These are phyloP conservation scores for Parnassius orleans DNA, from an alignment of 2,888 invertebrate genomes.

Conservation along the genomic window DNA sequence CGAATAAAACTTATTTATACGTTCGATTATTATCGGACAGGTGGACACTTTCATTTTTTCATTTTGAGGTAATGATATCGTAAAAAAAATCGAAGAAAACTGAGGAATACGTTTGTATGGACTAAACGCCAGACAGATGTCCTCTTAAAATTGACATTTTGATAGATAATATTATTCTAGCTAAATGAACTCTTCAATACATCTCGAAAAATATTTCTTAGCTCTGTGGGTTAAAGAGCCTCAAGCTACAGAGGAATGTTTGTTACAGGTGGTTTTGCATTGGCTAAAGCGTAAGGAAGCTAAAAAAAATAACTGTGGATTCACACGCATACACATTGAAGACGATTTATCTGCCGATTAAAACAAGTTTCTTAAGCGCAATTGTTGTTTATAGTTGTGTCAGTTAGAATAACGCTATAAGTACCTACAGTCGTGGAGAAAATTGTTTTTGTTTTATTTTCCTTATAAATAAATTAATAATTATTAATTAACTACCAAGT, in stretches of 20 bases:
- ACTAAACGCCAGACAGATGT: too few relatives aligned
- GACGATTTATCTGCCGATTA: not conserved
- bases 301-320: conserved; percentile 4
- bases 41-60: too few relatives aligned
- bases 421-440: too few relatives aligned
- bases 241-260: conserved; percentile 2
- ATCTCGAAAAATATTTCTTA: not conserved
- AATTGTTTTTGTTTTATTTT: too few relatives aligned
- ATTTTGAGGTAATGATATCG: too few relatives aligned
- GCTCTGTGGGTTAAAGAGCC: conserved; percentile 9
- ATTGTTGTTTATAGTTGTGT: conserved; percentile 9
- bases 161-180: not conserved
- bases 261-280: conserved; percentile 3
- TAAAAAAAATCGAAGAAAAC: too few relatives aligned
- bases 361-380: conserved; percentile 5
- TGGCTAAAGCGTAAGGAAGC: not conserved
- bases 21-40: too few relatives aligned
- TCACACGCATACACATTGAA: conserved; percentile 3
- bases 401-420: not conserved
- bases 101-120: too few relatives aligned
- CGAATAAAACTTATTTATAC: too few relatives aligned
- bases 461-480: too few relatives aligned
- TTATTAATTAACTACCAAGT: too few relatives aligned
- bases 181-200: not conserved
- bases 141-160: too few relatives aligned